phyloP scores from a whole-genome alignment of 2,113 vertebrate genomes.

The Phylloscopus whistleri region DNA sequence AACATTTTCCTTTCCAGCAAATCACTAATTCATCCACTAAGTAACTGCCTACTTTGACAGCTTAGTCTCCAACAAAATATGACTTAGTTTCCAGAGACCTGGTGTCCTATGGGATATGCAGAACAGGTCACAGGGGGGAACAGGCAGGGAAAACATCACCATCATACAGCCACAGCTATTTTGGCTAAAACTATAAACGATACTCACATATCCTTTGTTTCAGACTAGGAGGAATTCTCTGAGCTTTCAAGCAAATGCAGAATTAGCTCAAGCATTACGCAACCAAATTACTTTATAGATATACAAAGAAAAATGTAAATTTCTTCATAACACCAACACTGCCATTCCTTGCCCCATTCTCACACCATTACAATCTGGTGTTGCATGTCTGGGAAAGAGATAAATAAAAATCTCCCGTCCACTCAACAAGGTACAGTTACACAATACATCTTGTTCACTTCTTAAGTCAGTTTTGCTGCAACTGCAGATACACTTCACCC shows the following conservation, averaged over 20 bases:
- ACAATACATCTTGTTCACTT: not conserved
- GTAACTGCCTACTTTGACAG: not conserved
- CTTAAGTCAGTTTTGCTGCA: not conserved
- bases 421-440: not conserved
- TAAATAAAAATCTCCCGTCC: not conserved
- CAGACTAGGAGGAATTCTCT: not conserved
- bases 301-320: not conserved
- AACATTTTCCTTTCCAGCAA: not conserved
- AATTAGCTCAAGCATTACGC: not conserved
- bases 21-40: not conserved
- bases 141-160: not conserved
- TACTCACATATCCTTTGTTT: not conserved
- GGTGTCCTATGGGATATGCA: not conserved
- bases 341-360: fast-evolving
- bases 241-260: not conserved
- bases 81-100: not conserved
- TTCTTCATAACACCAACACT: fast-evolving
- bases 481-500: not conserved
- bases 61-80: not conserved
- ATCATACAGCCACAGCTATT: not conserved
- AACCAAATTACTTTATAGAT: not conserved
- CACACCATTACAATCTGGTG: not conserved
- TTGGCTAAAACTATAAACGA: not conserved
- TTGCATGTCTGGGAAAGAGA: not conserved
- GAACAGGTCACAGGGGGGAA: not conserved